Evolutionary conservation across 2,888 invertebrate genomes (phyloP), one percentile per base, ranked within the genome.

Genomic region (Campopleginae sp.): DNA sequence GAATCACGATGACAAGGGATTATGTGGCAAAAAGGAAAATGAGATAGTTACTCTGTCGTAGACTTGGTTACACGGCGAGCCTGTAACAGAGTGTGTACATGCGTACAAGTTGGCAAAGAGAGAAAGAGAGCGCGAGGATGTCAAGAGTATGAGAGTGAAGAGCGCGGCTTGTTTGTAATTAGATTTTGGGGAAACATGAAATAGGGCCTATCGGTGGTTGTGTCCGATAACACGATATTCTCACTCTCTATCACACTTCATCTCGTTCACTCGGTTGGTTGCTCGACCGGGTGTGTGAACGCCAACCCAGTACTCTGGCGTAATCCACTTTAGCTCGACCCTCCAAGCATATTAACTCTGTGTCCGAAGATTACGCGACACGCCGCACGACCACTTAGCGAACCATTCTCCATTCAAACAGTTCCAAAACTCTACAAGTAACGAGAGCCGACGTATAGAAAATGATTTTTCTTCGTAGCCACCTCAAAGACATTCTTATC

Each of bases 301-400:
- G 72, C 66, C 54, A 72, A 14, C 79, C 84, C 82, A 84, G 75
- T 77, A 83, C 81, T 85, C 86, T 86, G 82, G 79, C 77, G 84
- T 88, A 88, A 88, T 87, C 87, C 83, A 85, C 86, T 87, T 89
- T 84, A 80, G 85, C 85, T 88, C 82, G 84, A 87, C 83, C 86
- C 88, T 83, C 82, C 81, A 83, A 88, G 76, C 84, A 82, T 86
- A 87, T 89, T 88, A 86, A 87, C 84, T 80, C 80, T 79, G 86
- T 82, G 86, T 86, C 83, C 85, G 71, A 86, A 84, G 86, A 90
- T 89, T 87, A 87, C 82, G 66, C 85, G 87, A 89, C 86, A 83
- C 74, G 85, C 87, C 87, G 86, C 77, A 77, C 80, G 82, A 90
- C 86, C 85, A 86, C 85, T 86, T 83, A 83, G 85, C 70, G 77